Evolutionary conservation across 53 echinoderm and acorn worm genomes (phyloP), one percentile per base, ranked within the genome.

Genomic region (Paracentrotus lividus): DNA sequence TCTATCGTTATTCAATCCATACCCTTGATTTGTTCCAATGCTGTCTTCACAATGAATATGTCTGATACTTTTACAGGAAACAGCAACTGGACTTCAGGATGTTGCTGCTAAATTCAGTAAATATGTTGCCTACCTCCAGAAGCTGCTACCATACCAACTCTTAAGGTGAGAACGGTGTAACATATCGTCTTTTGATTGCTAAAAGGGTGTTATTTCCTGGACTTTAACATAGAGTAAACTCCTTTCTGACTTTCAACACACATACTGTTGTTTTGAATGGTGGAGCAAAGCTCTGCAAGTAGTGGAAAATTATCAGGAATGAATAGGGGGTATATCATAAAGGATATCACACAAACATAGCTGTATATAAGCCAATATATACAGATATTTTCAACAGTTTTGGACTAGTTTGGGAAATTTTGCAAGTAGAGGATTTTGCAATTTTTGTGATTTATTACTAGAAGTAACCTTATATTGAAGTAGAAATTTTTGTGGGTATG

Each of bases 101-200:
- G 95, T 98, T 94, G 93, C 99, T 65, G 94, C 95, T 57, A 97
- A 96, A 68, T 98, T 98, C 94, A 98, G 97, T 90, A 95, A 95
- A 94, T 98, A 98, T 91, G 95, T 97, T 59, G 95, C 96, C 91
- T 98, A 98, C 92, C 96, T 96, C 72, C 94, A 98, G 89, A 98
- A 97, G 85, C 93, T 98, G 49, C 84, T 97, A 51, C 99, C 99
- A 21, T 98, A 98, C 64, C 99, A 98, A 81, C 95, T 98, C 32
- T 88, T 98, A 43, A 98, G 99, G 99, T 98, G 52, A 95, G 94
- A 36, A 14, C 18, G 9, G 33, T 49, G 33, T 49, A 32, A 56
- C 33, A 7, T 34, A 33, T 34, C 52, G 15, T 81, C 40, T 85
- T 47, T 85, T 5, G 14, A 15, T 0, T 43, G 24, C 14, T 34